phyloP scores from a whole-genome alignment of 2,797 vertebrate genomes.

The Vespertilio murinus region DNA sequence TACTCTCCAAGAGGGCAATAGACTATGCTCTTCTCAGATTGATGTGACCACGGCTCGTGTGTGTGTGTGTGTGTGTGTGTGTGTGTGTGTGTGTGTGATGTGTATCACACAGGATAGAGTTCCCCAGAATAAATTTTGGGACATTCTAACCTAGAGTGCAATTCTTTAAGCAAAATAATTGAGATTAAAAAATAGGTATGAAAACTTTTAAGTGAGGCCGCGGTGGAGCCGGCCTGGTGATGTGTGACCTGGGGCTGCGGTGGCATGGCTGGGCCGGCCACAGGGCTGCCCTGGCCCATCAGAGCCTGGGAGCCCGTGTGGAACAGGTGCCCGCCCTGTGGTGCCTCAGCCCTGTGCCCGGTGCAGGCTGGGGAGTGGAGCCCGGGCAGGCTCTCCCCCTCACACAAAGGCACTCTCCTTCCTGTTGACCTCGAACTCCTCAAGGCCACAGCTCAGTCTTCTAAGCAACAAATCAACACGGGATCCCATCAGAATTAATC shows the following conservation, averaged over 20 bases:
- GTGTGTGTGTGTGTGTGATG: not conserved
- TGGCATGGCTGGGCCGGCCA: not conserved
- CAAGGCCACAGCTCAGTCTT: not conserved
- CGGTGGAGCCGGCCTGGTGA: no score
- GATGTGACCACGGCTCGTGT: not conserved
- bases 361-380: fast-evolving
- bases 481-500: not conserved
- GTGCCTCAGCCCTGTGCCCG: not conserved
- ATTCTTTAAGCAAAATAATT: not conserved
- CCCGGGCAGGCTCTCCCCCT: no score
- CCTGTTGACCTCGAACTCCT: not conserved
- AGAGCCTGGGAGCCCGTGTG: not conserved
- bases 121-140: not conserved
- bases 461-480: not conserved
- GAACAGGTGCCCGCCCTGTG: not conserved
- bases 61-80: not conserved
- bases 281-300: not conserved
- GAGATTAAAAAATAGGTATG: not conserved
- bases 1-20: not conserved
- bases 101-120: not conserved
- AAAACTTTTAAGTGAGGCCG: not conserved
- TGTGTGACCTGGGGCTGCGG: no score
- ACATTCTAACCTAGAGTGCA: not conserved
- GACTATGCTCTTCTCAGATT: not conserved
- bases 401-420: not conserved